phyloP scores from a whole-genome alignment of 1,140 invertebrate genomes.

The Scaptodrosophila lebanonensis region DNA sequence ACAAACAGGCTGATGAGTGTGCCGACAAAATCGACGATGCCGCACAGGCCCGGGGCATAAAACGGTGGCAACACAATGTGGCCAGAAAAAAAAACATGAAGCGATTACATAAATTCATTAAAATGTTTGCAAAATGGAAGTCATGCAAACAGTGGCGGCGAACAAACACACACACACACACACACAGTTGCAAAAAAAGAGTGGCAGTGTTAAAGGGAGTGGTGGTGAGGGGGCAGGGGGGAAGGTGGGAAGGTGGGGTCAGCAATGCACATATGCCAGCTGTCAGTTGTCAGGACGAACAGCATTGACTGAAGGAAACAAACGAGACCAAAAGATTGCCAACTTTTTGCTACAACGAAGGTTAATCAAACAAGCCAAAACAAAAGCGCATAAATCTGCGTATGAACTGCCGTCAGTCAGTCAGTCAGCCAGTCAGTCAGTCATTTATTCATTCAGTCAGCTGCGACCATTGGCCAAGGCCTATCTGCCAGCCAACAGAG shows the following conservation, averaged over 20 bases:
- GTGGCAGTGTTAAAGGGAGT: background rate
- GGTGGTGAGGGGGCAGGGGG: conserved; percentile 11
- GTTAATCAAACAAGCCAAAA: conserved; percentile 31
- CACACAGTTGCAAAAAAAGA: background rate
- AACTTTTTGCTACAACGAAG: conserved; percentile 14
- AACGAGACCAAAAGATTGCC: background rate
- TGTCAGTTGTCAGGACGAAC: conserved; percentile 41
- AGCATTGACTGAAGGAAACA: conserved; percentile 30
- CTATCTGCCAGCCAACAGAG: background rate
- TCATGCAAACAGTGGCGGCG: conserved; percentile 42
- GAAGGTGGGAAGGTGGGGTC: conserved; percentile 3
- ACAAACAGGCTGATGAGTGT: conserved; percentile 13
- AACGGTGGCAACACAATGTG: conserved; percentile 5
- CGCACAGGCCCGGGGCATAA: too few relatives aligned
- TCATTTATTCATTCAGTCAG: conserved; percentile 29
- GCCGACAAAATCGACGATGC: conserved; percentile 3
- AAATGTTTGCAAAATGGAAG: conserved; percentile 60
- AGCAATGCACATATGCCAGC: conserved; percentile 34
- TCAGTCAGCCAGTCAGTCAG: conserved; percentile 20
- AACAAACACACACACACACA: conserved; percentile 11
- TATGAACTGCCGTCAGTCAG: conserved; percentile 19
- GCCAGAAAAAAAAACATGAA: conserved; percentile 11
- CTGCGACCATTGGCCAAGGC: conserved; percentile 27
- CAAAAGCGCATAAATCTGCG: conserved; percentile 24
- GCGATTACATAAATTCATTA: conserved; percentile 66